Base-by-base conservation (phyloP, 2,113 vertebrate genomes). In the Gorsachius goisagi region DNA sequence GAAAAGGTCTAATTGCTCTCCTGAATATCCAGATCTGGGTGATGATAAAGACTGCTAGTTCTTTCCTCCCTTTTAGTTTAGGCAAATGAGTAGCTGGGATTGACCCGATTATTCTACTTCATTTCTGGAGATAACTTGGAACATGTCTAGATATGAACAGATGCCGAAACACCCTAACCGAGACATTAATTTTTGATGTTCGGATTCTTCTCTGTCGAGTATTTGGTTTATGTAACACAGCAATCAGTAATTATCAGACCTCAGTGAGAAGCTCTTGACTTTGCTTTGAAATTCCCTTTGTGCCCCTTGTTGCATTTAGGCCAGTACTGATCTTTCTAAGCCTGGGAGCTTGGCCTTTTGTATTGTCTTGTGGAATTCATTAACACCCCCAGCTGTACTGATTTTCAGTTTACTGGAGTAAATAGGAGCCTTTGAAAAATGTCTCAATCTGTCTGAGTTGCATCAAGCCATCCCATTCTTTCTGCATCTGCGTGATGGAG, bases 41-140 rank as follows among this genome's bases (percentile, higher is more conserved):
- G 62, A 83, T 49, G 49, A 45, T 55, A 82, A 75, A 78, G 64
- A 83, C 49, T 89, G 15, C 63, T 92, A 32, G 30, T 82, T 93
- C 74, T 76, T 85, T 93, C 49, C 62, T 85, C 49, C 39, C 24
- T 58, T 95, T 91, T 89, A 78, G 81, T 72, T 94, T 89, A 93
- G 67, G 69, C 33, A 96, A 93, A 94, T 85, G 77, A 68, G 53
- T 68, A 47, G 14, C 89, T 94, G 87, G 77, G 41, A 94, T 95
- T 66, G 77, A 85, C 89, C 68, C 83, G 95, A 71, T 93, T 96
- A 92, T 82, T 75, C 77, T 94, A 10, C 85, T 96, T 95, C 12
- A 88, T 93, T 95, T 92, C 56, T 85, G 81, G 22, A 95, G 62
- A 79, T 94, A 79, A 74, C 64, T 95, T 95, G 94, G 77, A 95